Evolutionary conservation across 2,113 vertebrate genomes (phyloP).

Genomic region (Turnix velox): DNA sequence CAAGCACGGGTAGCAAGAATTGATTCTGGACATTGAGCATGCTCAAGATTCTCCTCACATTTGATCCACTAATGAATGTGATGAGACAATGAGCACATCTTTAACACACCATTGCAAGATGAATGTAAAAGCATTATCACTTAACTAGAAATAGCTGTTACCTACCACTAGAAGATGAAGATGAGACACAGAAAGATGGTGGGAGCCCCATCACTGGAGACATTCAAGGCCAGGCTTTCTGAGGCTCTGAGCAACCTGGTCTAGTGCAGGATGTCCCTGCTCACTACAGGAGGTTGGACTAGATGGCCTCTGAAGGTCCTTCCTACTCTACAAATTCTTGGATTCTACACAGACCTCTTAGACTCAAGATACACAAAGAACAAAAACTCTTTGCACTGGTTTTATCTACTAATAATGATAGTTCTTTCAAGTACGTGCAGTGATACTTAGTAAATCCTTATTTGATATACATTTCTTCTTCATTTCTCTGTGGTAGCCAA

Average conservation of each 20-base stretch:
- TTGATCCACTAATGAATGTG: too few relatives aligned
- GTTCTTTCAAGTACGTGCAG: background rate
- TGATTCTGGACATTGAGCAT: background rate
- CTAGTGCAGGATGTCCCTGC: too few relatives aligned
- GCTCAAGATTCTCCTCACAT: background rate
- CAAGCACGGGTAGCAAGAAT: background rate
- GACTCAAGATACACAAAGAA: background rate
- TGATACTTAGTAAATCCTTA: background rate
- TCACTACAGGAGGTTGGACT: too few relatives aligned
- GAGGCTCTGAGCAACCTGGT: too few relatives aligned
- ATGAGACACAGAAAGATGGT: too few relatives aligned
- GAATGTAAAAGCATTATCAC: background rate
- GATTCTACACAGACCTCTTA: background rate
- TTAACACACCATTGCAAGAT: background rate
- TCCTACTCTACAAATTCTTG: too few relatives aligned
- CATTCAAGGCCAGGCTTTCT: too few relatives aligned
- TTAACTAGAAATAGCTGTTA: background rate
- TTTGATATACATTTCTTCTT: background rate
- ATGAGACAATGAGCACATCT: background rate
- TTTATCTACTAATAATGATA: background rate
- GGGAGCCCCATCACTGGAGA: too few relatives aligned
- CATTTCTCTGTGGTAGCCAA: background rate
- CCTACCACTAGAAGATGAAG: background rate
- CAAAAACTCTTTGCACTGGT: background rate
- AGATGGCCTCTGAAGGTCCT: too few relatives aligned